A percentile compares a stretch with the other conserved stretches of the same genome.
Conservation (phyloP, 1,140 invertebrate genomes). For the Zaprionus kolodkinae region DNA sequence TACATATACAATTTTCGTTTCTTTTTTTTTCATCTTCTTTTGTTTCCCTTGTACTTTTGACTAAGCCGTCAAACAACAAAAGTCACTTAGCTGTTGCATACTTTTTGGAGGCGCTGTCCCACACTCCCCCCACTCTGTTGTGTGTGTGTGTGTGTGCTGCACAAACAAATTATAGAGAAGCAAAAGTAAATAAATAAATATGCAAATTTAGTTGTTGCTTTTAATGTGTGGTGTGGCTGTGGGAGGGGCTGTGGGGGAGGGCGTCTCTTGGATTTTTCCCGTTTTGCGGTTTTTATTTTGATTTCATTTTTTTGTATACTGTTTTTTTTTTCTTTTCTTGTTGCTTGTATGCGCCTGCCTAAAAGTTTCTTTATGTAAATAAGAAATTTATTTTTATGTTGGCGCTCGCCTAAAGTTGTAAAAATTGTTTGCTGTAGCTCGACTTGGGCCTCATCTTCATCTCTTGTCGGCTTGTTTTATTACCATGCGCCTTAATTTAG, state of each 20-base stretch:
- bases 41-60: constrained; percentile 18
- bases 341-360: constrained; percentile 59
- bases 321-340: constrained; percentile 48
- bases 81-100: constrained; percentile 66
- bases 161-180: constrained; percentile 68
- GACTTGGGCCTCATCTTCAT: constrained; percentile 31
- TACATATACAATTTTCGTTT: constrained; percentile 31
- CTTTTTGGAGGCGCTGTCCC: constrained; percentile 13
- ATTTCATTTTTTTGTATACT: constrained; percentile 64
- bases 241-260: not conserved
- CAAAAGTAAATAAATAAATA: constrained; percentile 70
- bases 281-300: constrained; percentile 69
- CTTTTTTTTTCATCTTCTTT: constrained; percentile 8
- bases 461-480: constrained; percentile 69
- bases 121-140: not conserved
- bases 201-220: constrained; percentile 76
- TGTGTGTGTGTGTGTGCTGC: constrained; percentile 23
- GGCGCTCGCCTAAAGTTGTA: constrained; percentile 78
- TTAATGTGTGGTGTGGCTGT: constrained; percentile 64
- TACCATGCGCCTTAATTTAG: constrained; percentile 74
- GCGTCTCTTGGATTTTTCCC: constrained; percentile 41
- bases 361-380: constrained; percentile 83
- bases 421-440: constrained; percentile 63
- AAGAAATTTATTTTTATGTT: constrained; percentile 83
- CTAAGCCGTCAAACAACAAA: constrained; percentile 67